Percentiles rank a stretch among this genome's conserved stretches.
Evolutionary conservation across 2,113 vertebrate genomes (phyloP).

Genomic region (Pelvicachromis taeniatus): DNA sequence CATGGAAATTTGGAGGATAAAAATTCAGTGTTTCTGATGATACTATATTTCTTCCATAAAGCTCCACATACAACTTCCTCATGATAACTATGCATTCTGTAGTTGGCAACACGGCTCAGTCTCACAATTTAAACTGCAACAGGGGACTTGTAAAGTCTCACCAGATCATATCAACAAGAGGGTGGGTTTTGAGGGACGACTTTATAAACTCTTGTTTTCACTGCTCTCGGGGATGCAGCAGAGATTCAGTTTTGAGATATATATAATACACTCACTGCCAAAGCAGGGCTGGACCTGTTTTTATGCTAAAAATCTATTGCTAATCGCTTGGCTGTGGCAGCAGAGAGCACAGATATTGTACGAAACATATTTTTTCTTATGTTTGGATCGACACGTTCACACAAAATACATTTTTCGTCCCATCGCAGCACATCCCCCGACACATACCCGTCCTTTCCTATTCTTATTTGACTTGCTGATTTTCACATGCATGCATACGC

Average conservation of each 20-base stretch:
- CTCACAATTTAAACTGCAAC: neutral
- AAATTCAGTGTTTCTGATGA: no score
- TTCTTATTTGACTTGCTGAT: neutral
- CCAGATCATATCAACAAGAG: neutral
- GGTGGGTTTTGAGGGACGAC: neutral
- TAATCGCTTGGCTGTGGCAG: conserved; percentile 12
- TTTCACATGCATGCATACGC: neutral
- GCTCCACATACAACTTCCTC: neutral
- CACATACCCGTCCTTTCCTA: neutral
- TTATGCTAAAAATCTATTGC: neutral
- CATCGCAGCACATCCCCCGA: neutral
- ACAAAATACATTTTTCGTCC: neutral
- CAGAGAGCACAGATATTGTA: neutral
- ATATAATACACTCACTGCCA: neutral
- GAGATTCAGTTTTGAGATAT: neutral
- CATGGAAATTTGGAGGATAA: no score
- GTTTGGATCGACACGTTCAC: neutral
- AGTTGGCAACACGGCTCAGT: neutral
- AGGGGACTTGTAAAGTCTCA: neutral
- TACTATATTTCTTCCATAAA: no score
- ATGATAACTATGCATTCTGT: neutral
- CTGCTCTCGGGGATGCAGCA: neutral
- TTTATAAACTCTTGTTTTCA: conserved; percentile 5
- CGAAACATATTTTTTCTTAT: neutral
- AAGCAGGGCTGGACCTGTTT: neutral